Evolutionary conservation across 2,888 invertebrate species (phyloP).

Genomic region (Leuctra nigra): DNA sequence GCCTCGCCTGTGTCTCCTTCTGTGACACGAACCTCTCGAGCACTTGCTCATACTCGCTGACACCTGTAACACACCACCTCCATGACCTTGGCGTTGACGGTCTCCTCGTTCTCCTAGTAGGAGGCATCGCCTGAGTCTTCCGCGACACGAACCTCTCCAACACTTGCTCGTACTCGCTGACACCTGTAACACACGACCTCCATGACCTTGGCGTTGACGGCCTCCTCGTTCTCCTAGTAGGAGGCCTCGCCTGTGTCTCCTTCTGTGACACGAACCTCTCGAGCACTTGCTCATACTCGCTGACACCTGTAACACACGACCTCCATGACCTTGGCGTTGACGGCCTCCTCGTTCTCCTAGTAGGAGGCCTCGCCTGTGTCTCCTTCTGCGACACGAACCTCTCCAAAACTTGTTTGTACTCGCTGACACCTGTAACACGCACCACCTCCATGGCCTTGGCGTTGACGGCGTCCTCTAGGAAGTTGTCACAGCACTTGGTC

Average conservation of each 20-base stretch:
- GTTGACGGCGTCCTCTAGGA: constrained; percentile 40
- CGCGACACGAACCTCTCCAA: too few relatives aligned
- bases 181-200: constrained; percentile 63
- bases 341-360: too few relatives aligned
- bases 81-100: too few relatives aligned
- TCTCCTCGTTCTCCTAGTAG: too few relatives aligned
- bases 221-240: constrained; percentile 62
- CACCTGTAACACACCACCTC: constrained; percentile 50
- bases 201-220: constrained; percentile 56
- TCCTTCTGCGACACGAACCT: constrained; percentile 66
- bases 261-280: constrained; percentile 66
- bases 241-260: constrained; percentile 60
- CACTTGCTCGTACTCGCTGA: too few relatives aligned
- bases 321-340: too few relatives aligned
- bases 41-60: constrained; percentile 66
- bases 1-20: constrained; percentile 61
- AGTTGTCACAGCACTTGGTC: background rate
- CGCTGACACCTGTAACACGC: constrained; percentile 51
- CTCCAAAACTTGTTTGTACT: constrained; percentile 69
- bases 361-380: too few relatives aligned
- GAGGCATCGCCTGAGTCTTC: too few relatives aligned
- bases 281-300: constrained; percentile 66
- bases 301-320: constrained; percentile 53
- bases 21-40: constrained; percentile 66
- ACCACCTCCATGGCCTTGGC: constrained; percentile 33